phyloP scores from a whole-genome alignment of 1,140 invertebrate species.

The Musca vetustissima region DNA sequence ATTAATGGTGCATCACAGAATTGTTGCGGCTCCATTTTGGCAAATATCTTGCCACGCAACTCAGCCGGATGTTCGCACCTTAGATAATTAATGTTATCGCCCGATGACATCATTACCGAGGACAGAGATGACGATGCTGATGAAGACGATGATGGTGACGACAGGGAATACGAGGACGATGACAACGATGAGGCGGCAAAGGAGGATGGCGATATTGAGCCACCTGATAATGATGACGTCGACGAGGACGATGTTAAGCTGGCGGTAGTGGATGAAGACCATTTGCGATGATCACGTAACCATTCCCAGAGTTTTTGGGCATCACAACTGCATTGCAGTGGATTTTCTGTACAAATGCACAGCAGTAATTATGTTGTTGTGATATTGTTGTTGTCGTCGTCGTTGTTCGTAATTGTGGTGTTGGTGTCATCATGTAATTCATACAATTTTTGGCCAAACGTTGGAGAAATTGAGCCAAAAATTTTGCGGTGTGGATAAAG shows the following conservation, averaged over 20 bases:
- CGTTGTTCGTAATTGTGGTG: too few species aligned
- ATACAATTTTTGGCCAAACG: too few species aligned
- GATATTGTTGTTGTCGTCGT: too few species aligned
- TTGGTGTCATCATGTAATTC: too few species aligned
- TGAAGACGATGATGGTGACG: background rate
- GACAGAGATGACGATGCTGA: background rate
- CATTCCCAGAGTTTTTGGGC: slow-evolving; percentile 85
- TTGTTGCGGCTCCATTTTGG: slow-evolving; percentile 74
- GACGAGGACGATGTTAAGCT: slow-evolving; percentile 11
- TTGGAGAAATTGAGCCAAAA: too few species aligned
- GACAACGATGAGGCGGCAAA: background rate
- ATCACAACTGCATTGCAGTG: slow-evolving; percentile 79
- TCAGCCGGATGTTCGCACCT: slow-evolving; percentile 78
- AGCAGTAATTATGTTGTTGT: background rate
- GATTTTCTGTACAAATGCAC: slow-evolving; percentile 69
- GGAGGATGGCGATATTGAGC: background rate
- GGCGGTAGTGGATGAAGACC: slow-evolving; percentile 35
- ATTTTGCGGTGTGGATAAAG: too few species aligned
- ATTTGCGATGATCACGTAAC: slow-evolving; percentile 81
- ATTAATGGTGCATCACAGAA: slow-evolving; percentile 82
- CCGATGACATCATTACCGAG: slow-evolving; percentile 45
- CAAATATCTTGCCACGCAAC: slow-evolving; percentile 72
- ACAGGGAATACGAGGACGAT: background rate
- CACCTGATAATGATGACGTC: background rate
- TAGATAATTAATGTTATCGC: slow-evolving; percentile 62